A percentile compares a stretch with the other conserved stretches of the same genome.
These are phyloP conservation scores for Drosophila elegans DNA, from an alignment of 1,140 invertebrate genomes.

Conservation along the genomic window DNA sequence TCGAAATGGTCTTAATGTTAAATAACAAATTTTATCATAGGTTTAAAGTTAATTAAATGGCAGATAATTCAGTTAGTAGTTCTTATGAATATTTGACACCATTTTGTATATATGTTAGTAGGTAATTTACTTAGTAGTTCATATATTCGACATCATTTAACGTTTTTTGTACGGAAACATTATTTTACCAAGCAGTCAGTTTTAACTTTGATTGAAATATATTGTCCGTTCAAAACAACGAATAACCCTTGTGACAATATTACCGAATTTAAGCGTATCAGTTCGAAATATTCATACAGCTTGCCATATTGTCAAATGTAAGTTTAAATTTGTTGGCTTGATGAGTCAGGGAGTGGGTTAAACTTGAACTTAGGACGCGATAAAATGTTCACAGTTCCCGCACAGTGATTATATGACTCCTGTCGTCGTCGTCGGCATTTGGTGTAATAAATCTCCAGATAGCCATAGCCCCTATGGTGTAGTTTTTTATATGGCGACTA, in stretches of 20 bases:
- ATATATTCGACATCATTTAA: too few species aligned
- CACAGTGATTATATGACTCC: slow-evolving; percentile 39
- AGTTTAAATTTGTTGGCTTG: not conserved
- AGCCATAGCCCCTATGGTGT: slow-evolving; percentile 47
- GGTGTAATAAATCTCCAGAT: slow-evolving; percentile 63
- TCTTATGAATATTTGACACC: too few species aligned
- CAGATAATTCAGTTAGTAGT: too few species aligned
- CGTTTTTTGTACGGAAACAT: too few species aligned
- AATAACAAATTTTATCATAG: too few species aligned
- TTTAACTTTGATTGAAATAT: not conserved
- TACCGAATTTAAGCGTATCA: not conserved
- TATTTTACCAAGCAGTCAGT: not conserved
- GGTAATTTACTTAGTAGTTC: too few species aligned
- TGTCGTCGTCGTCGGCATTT: slow-evolving; percentile 9
- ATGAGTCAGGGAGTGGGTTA: slow-evolving; percentile 17
- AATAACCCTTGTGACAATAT: not conserved
- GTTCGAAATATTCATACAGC: not conserved
- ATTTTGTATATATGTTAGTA: too few species aligned
- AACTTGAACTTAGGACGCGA: slow-evolving; percentile 44
- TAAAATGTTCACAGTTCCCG: slow-evolving; percentile 4
- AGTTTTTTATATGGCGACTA: slow-evolving; percentile 36
- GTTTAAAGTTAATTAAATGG: too few species aligned
- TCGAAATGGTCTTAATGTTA: too few species aligned
- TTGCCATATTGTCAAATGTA: not conserved
- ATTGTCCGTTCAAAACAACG: not conserved